Base-by-base conservation (phyloP, 2,113 vertebrate species). In the Theristicus caerulescens region DNA sequence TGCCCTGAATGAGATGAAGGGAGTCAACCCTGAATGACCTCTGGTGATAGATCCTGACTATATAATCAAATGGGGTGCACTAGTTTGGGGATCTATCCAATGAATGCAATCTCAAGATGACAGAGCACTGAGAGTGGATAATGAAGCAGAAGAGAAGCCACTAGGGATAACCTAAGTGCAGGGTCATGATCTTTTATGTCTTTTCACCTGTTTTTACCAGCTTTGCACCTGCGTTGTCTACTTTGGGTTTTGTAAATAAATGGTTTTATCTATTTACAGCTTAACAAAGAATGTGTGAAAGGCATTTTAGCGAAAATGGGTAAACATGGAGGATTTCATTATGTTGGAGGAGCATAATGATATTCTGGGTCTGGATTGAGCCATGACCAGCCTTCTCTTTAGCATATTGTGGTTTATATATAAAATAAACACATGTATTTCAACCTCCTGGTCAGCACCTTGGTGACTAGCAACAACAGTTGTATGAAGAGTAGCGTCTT, bases 391-490 rank as follows among this genome's bases (percentile, higher is more conserved):
- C n/a, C 31, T 55, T 64, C 19, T 55, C 9, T 66, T 82, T 55
- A 36, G 12, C 59, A 24, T 51, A 20, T 16, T 29, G 15, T 58
- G 32, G 5, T 55, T 59, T 51, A 36, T 27, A 27, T 55, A 66
- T 42, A 29, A 80, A 67, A 82, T 5, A 76, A 31, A 62, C 21
- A 8, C 2, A 20, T 20, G 4, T 58, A 44, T 78, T 82, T 83
- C 38, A 31, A 20, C 24, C 5, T 71, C 24, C 36, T 16, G 29
- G 7, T 22, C 0, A 0, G n/a, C n/a, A 59, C 7, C 9, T 22
- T 52, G 27, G 42, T 57, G 89, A 59, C 15, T 42, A 58, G 17
- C n/a, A 78, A 51, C 7, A 11, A 47, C 10, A 82, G 18, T 10
- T 3, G 4, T 49, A n/a, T 21, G 58, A 82, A 51, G 6, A 79